Evolutionary conservation across 2,797 vertebrate genomes (phyloP).

Genomic region (Malacoctenus gilli): DNA sequence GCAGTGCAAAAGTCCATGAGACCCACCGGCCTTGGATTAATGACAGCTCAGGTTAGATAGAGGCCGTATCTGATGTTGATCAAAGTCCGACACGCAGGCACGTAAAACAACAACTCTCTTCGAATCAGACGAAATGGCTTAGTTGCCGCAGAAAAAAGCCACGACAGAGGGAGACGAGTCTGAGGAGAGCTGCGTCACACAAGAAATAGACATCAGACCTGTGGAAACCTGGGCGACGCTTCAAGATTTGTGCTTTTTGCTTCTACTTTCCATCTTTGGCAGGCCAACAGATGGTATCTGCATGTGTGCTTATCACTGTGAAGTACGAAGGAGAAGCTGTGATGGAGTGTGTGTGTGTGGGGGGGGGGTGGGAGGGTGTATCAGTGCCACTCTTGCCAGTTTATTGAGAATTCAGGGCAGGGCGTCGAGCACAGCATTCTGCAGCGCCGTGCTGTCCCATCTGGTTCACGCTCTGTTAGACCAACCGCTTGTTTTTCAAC

Average conservation of each 20-base stretch:
- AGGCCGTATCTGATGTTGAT: background rate
- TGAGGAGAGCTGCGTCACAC: no score
- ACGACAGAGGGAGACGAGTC: no score
- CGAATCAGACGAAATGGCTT: no score
- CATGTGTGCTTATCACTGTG: background rate
- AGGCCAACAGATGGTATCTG: background rate
- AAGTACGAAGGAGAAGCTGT: background rate
- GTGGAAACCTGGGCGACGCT: no score
- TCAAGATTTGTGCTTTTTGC: no score
- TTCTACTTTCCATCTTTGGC: no score
- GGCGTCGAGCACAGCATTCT: background rate
- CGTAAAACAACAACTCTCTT: no score
- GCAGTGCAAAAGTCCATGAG: background rate
- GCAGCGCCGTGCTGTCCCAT: background rate
- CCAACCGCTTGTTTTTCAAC: background rate
- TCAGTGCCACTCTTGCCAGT: background rate
- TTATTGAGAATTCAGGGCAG: background rate
- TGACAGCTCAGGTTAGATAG: background rate
- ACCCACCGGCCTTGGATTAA: background rate
- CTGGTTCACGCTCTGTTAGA: background rate
- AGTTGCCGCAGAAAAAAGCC: background rate
- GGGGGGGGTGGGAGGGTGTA: no score
- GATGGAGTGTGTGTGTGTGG: background rate
- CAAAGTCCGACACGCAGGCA: no score
- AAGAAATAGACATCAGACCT: background rate